Conservation (phyloP, 2,797 vertebrate genomes). For the Pseudopleuronectes americanus region DNA sequence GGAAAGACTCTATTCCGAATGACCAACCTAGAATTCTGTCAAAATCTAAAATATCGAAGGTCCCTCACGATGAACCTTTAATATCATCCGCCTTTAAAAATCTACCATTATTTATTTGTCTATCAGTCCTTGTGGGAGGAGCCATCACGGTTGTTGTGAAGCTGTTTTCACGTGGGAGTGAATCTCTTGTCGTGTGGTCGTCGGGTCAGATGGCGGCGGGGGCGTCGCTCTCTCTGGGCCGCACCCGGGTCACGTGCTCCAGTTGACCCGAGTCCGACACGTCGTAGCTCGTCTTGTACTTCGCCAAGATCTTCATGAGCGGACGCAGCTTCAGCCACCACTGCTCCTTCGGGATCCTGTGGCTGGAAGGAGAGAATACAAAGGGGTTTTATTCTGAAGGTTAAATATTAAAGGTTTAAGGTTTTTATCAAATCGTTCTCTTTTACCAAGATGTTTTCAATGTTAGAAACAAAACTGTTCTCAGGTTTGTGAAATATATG, state of each 20-base stretch:
- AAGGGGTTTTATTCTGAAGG: too few relatives aligned
- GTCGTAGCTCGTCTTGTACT: conserved; percentile 90
- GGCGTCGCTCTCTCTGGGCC: conserved; percentile 75
- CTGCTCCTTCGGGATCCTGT: conserved; percentile 94
- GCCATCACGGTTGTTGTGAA: conserved; percentile 18
- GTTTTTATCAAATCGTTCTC: too few relatives aligned
- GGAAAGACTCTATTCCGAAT: background rate
- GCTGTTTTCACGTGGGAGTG: conserved; percentile 1
- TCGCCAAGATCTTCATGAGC: conserved; percentile 90
- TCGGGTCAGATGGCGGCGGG: conserved; percentile 61
- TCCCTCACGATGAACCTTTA: background rate
- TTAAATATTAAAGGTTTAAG: too few relatives aligned
- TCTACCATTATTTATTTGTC: conserved; percentile 28
- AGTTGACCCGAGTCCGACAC: conserved; percentile 91
- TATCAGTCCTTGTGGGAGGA: conserved; percentile 28
- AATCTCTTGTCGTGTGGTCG: background rate
- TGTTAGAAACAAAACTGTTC: too few relatives aligned
- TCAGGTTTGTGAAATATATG: too few relatives aligned
- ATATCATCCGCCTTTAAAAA: conserved; percentile 9
- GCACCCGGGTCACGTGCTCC: conserved; percentile 85
- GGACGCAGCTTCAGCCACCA: conserved; percentile 98
- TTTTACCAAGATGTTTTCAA: too few relatives aligned
- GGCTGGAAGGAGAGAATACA: conserved; percentile 74
- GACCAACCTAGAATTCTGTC: background rate
- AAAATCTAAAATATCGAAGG: conserved; percentile 5